Conservation (phyloP, 2,797 vertebrate species). For the Sciaenops ocellatus region DNA sequence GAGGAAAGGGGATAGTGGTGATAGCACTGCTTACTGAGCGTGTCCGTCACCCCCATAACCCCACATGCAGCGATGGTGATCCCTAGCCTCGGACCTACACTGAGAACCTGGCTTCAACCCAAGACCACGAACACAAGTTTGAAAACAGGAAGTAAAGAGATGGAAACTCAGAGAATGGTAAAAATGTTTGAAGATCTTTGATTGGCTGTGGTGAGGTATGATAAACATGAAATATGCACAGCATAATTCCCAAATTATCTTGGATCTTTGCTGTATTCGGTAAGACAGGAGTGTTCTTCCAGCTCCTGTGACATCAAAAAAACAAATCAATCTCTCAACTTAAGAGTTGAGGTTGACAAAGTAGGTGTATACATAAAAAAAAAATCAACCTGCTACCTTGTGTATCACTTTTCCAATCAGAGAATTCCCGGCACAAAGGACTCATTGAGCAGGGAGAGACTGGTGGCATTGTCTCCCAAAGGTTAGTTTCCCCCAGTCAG, state of each 20-base stretch:
- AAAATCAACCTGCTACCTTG: constrained; percentile 80
- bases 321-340: constrained; percentile 60
- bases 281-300: neutral
- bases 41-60: constrained; percentile 53
- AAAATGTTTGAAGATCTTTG: neutral
- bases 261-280: neutral
- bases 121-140: constrained; percentile 61
- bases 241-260: neutral
- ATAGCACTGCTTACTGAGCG: constrained; percentile 48
- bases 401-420: constrained; percentile 87
- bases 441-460: constrained; percentile 88
- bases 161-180: neutral
- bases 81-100: constrained; percentile 42
- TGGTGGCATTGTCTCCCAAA: constrained; percentile 88
- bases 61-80: constrained; percentile 41
- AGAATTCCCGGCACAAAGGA: constrained; percentile 86
- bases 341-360: constrained; percentile 43
- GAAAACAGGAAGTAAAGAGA: neutral
- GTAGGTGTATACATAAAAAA: constrained; percentile 43
- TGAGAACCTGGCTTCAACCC: constrained; percentile 81
- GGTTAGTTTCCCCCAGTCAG: constrained; percentile 84
- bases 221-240: neutral
- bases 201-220: neutral
- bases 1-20: constrained; percentile 66
- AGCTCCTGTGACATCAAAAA: constrained; percentile 54